These are phyloP conservation scores for Melinopterus prodromus DNA, from an alignment of 2,888 invertebrate genomes.

Conservation along the genomic window DNA sequence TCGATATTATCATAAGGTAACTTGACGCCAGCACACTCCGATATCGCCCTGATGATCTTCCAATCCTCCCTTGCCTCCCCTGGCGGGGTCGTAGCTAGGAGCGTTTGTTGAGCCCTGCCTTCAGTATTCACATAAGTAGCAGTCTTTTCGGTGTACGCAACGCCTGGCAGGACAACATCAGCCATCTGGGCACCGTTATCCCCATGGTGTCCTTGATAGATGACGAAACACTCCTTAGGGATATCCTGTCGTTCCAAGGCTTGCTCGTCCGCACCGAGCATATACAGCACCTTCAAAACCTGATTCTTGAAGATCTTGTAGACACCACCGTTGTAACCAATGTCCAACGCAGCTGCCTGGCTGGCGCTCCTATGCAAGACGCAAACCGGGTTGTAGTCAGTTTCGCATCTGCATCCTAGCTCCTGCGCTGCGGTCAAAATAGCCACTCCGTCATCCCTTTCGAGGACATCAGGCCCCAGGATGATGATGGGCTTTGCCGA, in stretches of 20 bases:
- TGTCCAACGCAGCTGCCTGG: conserved; percentile 12
- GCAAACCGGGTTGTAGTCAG: conserved; percentile 10
- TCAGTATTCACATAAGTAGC: conserved; percentile 94
- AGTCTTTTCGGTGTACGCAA: conserved; percentile 95
- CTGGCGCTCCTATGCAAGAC: conserved; percentile 12
- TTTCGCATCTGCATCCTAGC: background rate
- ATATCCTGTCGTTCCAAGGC: conserved; percentile 16
- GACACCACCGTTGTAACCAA: conserved; percentile 16
- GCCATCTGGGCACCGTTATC: conserved; percentile 89
- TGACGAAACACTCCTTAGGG: conserved; percentile 13
- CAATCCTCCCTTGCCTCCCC: conserved; percentile 91
- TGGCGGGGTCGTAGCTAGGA: conserved; percentile 83
- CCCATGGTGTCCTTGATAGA: conserved; percentile 82
- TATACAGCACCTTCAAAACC: conserved; percentile 12
- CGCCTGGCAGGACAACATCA: conserved; percentile 88
- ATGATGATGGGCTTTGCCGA: conserved; percentile 9
- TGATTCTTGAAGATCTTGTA: conserved; percentile 18
- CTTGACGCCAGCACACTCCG: conserved; percentile 77
- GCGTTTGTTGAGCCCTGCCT: conserved; percentile 88
- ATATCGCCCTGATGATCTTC: conserved; percentile 93
- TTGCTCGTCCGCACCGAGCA: conserved; percentile 16
- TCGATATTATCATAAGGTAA: conserved; percentile 80
- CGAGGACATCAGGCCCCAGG: conserved; percentile 10
- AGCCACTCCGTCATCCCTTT: conserved; percentile 12
- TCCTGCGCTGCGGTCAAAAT: conserved; percentile 12